These are phyloP conservation scores for Colletes collaris DNA, from an alignment of 2,888 invertebrate species.

Conservation along the genomic window DNA sequence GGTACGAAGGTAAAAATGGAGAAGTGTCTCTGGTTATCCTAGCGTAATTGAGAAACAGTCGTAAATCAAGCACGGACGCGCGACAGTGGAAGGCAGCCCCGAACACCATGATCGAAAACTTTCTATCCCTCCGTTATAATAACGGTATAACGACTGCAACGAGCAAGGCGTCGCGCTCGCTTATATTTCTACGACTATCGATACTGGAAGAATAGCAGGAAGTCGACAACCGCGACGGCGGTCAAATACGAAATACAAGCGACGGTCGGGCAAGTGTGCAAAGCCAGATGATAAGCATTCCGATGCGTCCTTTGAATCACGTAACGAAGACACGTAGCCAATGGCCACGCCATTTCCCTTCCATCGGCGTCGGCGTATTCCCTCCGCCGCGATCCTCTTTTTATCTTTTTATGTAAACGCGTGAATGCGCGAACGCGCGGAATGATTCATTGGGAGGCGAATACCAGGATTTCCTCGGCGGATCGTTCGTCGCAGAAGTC, in stretches of 20 bases:
- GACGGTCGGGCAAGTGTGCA: conserved; percentile 26
- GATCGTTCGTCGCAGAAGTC: neutral
- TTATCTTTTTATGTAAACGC: conserved; percentile 18
- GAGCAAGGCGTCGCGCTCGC: conserved; percentile 7
- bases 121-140: conserved; percentile 64
- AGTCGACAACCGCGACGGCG: conserved; percentile 54
- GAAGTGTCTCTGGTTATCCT: no score
- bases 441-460: conserved; percentile 41
- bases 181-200: conserved; percentile 46
- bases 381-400: neutral
- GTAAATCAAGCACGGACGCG: neutral
- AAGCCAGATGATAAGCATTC: conserved; percentile 59
- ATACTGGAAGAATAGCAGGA: conserved; percentile 60
- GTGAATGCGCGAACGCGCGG: conserved; percentile 12
- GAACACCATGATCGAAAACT: conserved; percentile 52
- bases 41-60: no score
- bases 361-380: conserved; percentile 13
- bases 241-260: conserved; percentile 52
- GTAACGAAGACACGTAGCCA: conserved; percentile 65
- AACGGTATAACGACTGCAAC: conserved; percentile 56
- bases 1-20: no score
- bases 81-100: conserved; percentile 16
- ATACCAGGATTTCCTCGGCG: conserved; percentile 7
- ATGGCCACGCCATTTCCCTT: conserved; percentile 49
- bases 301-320: conserved; percentile 59